Conservation (phyloP, 2,888 invertebrate genomes). For the Germaria angustata region DNA sequence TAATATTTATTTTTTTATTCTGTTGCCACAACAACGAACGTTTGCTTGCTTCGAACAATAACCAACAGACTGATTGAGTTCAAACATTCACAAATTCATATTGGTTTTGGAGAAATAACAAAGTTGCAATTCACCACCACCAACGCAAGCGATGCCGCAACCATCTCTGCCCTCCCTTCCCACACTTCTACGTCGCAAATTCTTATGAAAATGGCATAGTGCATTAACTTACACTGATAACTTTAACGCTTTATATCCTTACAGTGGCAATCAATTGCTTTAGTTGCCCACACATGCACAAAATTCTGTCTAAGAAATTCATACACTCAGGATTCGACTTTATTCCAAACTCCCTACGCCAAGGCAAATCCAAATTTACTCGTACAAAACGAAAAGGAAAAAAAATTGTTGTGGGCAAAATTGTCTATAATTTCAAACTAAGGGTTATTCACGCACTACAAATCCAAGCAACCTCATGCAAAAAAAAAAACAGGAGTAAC, state of each 20-base stretch:
- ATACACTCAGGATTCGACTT: slow-evolving; percentile 36
- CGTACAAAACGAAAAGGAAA: background rate
- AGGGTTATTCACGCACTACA: slow-evolving; percentile 64
- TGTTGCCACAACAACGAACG: slow-evolving; percentile 63
- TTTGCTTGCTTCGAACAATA: slow-evolving; percentile 55
- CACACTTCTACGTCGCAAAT: background rate
- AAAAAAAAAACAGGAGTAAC: background rate
- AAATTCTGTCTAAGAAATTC: background rate
- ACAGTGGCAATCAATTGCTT: slow-evolving; percentile 18
- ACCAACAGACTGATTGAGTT: slow-evolving; percentile 62
- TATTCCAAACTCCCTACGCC: slow-evolving; percentile 19
- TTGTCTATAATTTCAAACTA: slow-evolving; percentile 50
- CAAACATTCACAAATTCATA: slow-evolving; percentile 56
- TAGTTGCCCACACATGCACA: background rate
- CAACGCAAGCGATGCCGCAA: background rate
- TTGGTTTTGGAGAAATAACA: slow-evolving; percentile 53
- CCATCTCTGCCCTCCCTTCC: background rate
- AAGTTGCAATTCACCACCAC: slow-evolving; percentile 56
- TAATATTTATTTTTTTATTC: background rate
- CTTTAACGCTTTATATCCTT: slow-evolving; percentile 32
- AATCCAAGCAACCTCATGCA: slow-evolving; percentile 9
- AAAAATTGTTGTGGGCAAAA: background rate
- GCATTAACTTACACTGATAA: slow-evolving; percentile 55
- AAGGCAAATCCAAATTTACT: slow-evolving; percentile 12
- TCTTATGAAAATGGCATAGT: slow-evolving; percentile 5